These are phyloP conservation scores for Candoia aspera DNA, from an alignment of 2,113 vertebrate species.

Conservation along the genomic window DNA sequence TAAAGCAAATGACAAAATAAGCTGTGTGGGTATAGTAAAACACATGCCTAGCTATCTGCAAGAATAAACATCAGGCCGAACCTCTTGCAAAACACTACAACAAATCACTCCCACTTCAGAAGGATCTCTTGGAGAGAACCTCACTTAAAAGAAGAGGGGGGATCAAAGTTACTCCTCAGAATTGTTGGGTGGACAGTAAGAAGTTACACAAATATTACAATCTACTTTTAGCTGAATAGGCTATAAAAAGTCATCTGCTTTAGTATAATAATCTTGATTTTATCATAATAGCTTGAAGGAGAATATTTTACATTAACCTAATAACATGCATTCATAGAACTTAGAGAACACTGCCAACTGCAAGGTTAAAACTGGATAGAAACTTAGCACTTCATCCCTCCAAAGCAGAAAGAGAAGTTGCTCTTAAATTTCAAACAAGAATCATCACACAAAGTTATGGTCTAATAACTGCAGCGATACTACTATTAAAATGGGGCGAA, in stretches of 20 bases:
- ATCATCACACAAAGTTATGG: neutral
- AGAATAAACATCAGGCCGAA: neutral
- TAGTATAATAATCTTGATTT: neutral
- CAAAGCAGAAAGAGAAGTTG: neutral
- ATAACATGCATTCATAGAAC: neutral
- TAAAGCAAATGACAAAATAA: neutral
- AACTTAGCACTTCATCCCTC: neutral
- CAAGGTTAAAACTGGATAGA: neutral
- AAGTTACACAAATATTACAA: neutral
- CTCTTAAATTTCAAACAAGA: neutral
- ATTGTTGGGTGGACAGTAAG: neutral
- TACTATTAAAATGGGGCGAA: neutral
- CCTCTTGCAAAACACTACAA: constrained; percentile 21
- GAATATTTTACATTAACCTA: neutral
- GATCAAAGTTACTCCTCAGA: neutral
- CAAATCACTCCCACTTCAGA: constrained; percentile 25
- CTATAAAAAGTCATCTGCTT: neutral
- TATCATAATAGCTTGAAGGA: neutral
- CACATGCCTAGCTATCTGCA: constrained; percentile 45
- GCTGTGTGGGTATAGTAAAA: constrained; percentile 36
- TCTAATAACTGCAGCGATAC: neutral
- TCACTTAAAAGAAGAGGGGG: too few relatives aligned
- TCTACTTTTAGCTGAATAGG: neutral
- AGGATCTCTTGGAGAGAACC: constrained; percentile 14
- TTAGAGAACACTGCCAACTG: neutral